These are phyloP conservation scores for Hirundo rustica DNA, from an alignment of 2,797 vertebrate genomes.

Conservation along the genomic window DNA sequence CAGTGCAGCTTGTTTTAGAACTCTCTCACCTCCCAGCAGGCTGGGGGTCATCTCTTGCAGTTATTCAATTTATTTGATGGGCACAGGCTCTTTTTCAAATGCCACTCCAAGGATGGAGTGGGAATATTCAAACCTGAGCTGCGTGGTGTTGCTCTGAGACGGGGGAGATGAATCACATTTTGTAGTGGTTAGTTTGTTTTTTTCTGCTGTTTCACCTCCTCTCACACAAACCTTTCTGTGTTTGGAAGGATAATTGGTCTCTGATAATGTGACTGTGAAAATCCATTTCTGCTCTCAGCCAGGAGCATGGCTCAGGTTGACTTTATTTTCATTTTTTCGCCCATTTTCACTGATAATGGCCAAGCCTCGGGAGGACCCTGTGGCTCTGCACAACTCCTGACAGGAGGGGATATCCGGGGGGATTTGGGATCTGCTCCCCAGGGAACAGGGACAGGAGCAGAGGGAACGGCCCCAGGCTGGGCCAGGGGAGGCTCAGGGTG, in stretches of 20 bases:
- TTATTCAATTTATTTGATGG: constrained; percentile 6
- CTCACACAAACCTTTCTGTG: not conserved
- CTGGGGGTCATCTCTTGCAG: not conserved
- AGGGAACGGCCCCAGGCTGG: no score
- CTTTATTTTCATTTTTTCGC: not conserved
- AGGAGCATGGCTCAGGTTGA: not conserved
- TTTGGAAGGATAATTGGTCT: not conserved
- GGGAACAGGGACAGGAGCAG: no score
- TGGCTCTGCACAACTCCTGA: not conserved
- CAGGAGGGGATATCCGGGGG: no score
- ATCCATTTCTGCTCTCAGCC: not conserved
- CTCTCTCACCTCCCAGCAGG: not conserved
- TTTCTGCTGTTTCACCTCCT: not conserved
- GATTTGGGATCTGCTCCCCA: no score
- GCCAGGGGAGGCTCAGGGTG: no score
- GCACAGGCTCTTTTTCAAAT: not conserved
- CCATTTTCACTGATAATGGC: not conserved
- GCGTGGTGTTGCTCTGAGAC: not conserved
- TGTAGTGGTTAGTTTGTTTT: not conserved
- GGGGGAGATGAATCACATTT: not conserved
- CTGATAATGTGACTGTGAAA: not conserved
- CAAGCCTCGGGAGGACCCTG: fast-evolving
- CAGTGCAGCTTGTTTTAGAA: not conserved
- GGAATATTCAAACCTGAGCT: not conserved
- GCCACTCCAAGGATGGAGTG: not conserved